Evolutionary conservation across 2,797 vertebrate genomes (phyloP).

Genomic region (Lagocephalus sceleratus): DNA sequence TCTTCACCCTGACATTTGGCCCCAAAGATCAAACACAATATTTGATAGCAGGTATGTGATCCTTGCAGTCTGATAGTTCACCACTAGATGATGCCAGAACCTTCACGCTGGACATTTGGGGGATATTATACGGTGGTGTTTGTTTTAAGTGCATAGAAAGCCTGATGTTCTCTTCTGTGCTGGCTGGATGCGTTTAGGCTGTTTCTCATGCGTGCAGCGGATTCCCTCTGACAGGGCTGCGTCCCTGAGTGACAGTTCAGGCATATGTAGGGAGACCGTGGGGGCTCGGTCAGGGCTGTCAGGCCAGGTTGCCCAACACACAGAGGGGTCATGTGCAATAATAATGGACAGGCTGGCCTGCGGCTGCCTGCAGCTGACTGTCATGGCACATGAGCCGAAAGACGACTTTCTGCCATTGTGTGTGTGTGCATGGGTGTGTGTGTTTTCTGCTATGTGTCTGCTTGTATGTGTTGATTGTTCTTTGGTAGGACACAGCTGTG

Average conservation of each 20-base stretch:
- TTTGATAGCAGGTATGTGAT: too few relatives aligned
- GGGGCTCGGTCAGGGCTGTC: conserved; percentile 28
- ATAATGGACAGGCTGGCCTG: conserved; percentile 39
- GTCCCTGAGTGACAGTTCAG: conserved; percentile 50
- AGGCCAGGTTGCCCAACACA: conserved; percentile 37
- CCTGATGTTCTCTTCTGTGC: neutral
- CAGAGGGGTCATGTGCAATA: conserved; percentile 46
- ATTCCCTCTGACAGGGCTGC: conserved; percentile 46
- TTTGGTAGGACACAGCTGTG: too few relatives aligned
- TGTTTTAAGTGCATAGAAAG: too few relatives aligned
- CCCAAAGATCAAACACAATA: too few relatives aligned
- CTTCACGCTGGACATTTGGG: too few relatives aligned
- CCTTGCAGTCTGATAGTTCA: too few relatives aligned
- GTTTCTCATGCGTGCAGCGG: conserved; percentile 32
- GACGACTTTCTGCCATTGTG: conserved; percentile 37
- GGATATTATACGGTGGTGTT: too few relatives aligned
- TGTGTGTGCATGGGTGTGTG: neutral
- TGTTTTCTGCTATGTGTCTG: conserved; percentile 33
- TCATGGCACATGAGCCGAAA: conserved; percentile 44
- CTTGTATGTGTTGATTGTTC: too few relatives aligned
- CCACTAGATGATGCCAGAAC: too few relatives aligned
- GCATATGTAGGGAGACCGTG: conserved; percentile 37
- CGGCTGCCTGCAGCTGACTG: conserved; percentile 35
- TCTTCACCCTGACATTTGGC: too few relatives aligned
- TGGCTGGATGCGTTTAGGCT: conserved; percentile 11